Evolutionary conservation across 2,113 vertebrate genomes (phyloP), one percentile per base, ranked within the genome.

Genomic region (Zapornia atra): DNA sequence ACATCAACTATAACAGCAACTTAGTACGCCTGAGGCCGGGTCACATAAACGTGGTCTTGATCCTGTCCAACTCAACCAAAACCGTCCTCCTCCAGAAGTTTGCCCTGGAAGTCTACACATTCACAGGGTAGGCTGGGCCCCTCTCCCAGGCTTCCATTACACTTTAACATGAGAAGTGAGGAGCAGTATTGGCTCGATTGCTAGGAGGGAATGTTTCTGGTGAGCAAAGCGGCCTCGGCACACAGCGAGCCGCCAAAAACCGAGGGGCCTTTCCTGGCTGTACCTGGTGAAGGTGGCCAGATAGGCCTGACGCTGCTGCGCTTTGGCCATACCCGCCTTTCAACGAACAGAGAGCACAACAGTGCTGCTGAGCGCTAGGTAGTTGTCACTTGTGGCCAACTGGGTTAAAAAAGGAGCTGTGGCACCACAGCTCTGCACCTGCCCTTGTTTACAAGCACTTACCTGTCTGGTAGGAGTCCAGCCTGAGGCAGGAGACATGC

Each of bases 41-140:
- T 13, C 99, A 99, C 96, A 99, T 99, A 96, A 99, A 99, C 3
- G 99, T 99, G n/a, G 99, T 99, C 77, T 98, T 99, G 90, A 98
- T 99, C 75, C 98, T 99, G n/a, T 99, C 99, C 1, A 98, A 98
- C 53, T 95, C 98, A 48, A 99, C 99, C 92, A 99, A 99, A 97
- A 99, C 99, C 25, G 95, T 97, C 29, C 98, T 99, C 16, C 99
- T 99, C 10, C 99, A 99, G 98, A 99, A 99, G 94, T 99, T 99
- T 31, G 99, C 99, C 63, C 97, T 99, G 89, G 99, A 99, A 94
- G 99, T 99, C 60, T 99, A 99, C 97, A 98, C 98, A 0, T 99
- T 99, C 96, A 99, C 99, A 2, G 99, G 99, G 99, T 99, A 76
- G 96, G 98, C 61, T 4, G 26, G 68, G 31, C 8, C 5, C 21